Percentiles rank a stretch among this genome's conserved stretches.
Evolutionary conservation across 2,888 invertebrate species (phyloP).

Genomic region (Galeopsomyia nigrocyanea): DNA sequence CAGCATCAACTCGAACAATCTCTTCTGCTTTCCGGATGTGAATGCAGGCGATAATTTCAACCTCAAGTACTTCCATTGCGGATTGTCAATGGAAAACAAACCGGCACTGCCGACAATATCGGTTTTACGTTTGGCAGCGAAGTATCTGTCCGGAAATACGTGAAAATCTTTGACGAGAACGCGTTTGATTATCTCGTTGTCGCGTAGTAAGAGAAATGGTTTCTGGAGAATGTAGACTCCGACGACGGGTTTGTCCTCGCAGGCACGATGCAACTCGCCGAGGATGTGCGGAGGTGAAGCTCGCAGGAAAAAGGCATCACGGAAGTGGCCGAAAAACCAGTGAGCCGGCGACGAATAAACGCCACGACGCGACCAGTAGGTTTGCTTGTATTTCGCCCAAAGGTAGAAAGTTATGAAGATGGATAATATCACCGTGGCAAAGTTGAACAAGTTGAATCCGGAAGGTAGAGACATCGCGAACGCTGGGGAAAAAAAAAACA

Average conservation of each 20-base stretch:
- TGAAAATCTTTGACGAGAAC: slow-evolving; percentile 70
- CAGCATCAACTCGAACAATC: slow-evolving; percentile 67
- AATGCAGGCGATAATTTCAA: slow-evolving; percentile 71
- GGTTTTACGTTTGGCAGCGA: slow-evolving; percentile 58
- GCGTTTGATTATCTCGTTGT: slow-evolving; percentile 68
- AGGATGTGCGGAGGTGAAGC: slow-evolving; percentile 54
- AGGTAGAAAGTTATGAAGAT: slow-evolving; percentile 46
- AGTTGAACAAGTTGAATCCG: not conserved
- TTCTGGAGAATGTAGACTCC: slow-evolving; percentile 69
- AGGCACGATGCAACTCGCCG: slow-evolving; percentile 51
- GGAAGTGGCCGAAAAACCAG: slow-evolving; percentile 58
- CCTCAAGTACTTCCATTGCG: slow-evolving; percentile 70
- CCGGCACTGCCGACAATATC: slow-evolving; percentile 63
- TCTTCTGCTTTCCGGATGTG: slow-evolving; percentile 72
- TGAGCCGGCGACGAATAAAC: slow-evolving; percentile 52
- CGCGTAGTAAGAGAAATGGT: slow-evolving; percentile 68
- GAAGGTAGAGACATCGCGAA: too few relatives aligned
- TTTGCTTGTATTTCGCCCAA: slow-evolving; percentile 54
- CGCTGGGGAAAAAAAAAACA: too few relatives aligned
- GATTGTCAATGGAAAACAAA: slow-evolving; percentile 67
- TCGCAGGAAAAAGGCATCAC: slow-evolving; percentile 55
- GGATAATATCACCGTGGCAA: slow-evolving; percentile 15
- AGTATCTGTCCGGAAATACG: slow-evolving; percentile 67
- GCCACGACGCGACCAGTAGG: slow-evolving; percentile 58
- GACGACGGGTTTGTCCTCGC: slow-evolving; percentile 58